Evolutionary conservation across 2,888 invertebrate genomes (phyloP).

Genomic region (Drosophila dives): DNA sequence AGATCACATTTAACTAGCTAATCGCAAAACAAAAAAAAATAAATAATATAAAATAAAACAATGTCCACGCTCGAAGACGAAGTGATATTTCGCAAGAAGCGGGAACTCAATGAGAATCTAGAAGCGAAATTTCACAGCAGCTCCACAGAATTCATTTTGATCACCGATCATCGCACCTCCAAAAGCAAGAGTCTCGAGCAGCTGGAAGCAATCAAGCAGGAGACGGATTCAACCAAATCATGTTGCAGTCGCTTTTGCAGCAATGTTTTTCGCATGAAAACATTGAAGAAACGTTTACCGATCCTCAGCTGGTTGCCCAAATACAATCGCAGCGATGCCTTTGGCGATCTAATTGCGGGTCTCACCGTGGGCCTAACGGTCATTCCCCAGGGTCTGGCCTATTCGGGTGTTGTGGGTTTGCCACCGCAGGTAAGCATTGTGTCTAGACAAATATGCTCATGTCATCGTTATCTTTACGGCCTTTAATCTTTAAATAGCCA

Average conservation of each 20-base stretch:
- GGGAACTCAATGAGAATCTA: conserved; percentile 64
- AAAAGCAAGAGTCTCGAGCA: conserved; percentile 76
- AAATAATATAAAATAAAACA: background rate
- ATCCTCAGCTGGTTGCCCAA: conserved; percentile 91
- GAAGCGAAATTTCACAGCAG: conserved; percentile 79
- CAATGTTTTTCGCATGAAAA: conserved; percentile 88
- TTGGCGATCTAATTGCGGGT: conserved; percentile 96
- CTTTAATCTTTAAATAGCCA: background rate
- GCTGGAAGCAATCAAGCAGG: conserved; percentile 53
- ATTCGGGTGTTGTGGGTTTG: conserved; percentile 91
- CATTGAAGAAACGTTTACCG: conserved; percentile 90
- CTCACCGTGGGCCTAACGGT: conserved; percentile 92
- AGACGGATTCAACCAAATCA: conserved; percentile 10
- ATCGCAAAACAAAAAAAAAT: background rate
- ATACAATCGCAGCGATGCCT: conserved; percentile 89
- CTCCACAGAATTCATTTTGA: conserved; percentile 82
- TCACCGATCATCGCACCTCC: conserved; percentile 81
- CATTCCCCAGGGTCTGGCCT: conserved; percentile 93
- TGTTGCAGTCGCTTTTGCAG: conserved; percentile 67
- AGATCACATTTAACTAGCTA: conserved; percentile 17
- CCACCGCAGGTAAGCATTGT: conserved; percentile 87
- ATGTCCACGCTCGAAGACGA: conserved; percentile 80
- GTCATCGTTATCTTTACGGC: conserved; percentile 9
- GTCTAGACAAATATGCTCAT: background rate
- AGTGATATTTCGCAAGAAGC: conserved; percentile 71